phyloP scores from a whole-genome alignment of 2,797 vertebrate genomes.

The Astyanax mexicanus region DNA sequence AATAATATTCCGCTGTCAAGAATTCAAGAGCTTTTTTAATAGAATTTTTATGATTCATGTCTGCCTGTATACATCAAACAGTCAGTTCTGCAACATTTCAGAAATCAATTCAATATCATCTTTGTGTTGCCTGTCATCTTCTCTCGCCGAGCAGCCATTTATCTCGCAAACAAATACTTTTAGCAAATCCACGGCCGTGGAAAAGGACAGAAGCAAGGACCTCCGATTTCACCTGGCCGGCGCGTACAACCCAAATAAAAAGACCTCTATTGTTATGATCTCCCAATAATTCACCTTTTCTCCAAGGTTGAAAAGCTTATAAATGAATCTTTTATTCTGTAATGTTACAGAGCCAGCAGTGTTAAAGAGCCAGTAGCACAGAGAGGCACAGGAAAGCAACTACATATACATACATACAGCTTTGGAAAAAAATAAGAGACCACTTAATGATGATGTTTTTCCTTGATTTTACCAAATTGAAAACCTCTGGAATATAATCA shows the following conservation, averaged over 20 bases:
- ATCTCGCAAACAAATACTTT: conserved; percentile 86
- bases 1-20: conserved; percentile 94
- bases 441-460: no score
- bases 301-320: conserved; percentile 44
- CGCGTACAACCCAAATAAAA: conserved; percentile 56
- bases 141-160: conserved; percentile 80
- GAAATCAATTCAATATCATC: conserved; percentile 92
- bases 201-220: conserved; percentile 65
- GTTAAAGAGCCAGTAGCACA: neutral
- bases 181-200: conserved; percentile 75
- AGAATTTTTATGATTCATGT: conserved; percentile 95
- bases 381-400: neutral
- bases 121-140: conserved; percentile 89
- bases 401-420: no score
- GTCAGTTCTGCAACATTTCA: conserved; percentile 89
- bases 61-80: conserved; percentile 89
- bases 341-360: neutral
- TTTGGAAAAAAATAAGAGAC: no score
- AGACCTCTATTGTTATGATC: conserved; percentile 36
- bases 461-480: no score
- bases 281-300: conserved; percentile 49
- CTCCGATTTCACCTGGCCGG: conserved; percentile 51
- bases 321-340: conserved; percentile 12
- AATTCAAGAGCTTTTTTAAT: conserved; percentile 93
- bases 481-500: no score